Percentiles rank a stretch among this genome's conserved stretches.
These are phyloP conservation scores for Taenioides sp. DNA, from an alignment of 2,797 vertebrate genomes.

Conservation along the genomic window DNA sequence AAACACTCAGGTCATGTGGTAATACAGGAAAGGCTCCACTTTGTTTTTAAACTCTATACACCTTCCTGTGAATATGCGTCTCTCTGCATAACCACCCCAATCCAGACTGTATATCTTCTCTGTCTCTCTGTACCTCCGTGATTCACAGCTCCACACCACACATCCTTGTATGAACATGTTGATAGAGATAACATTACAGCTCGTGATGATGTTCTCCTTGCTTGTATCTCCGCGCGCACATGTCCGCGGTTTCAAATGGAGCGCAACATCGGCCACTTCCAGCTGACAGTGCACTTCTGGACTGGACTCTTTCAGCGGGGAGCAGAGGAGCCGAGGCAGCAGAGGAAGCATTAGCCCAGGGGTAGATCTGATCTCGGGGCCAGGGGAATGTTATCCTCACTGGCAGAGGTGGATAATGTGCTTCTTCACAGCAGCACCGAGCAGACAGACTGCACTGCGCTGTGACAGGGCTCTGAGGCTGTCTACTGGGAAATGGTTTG, in stretches of 20 bases:
- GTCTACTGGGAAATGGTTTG: constrained; percentile 1
- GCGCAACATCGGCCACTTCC: neutral
- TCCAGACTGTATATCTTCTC: neutral
- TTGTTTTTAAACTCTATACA: no score
- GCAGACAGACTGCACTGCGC: neutral
- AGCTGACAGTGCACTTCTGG: constrained; percentile 4
- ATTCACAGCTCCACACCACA: neutral
- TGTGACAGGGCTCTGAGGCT: neutral
- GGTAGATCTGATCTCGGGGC: constrained; percentile 10
- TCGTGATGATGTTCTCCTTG: neutral
- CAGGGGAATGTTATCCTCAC: neutral
- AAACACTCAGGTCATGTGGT: no score
- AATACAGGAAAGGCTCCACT: no score
- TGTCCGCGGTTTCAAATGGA: constrained; percentile 11
- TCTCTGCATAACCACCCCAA: neutral
- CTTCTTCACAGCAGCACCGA: constrained; percentile 2
- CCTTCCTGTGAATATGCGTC: neutral
- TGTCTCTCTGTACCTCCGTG: neutral
- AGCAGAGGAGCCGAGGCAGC: neutral
- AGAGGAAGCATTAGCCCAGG: neutral
- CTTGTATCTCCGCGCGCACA: constrained; percentile 1
- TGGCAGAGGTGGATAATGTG: constrained; percentile 1
- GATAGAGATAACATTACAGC: constrained; percentile 3
- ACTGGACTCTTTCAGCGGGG: constrained; percentile 1
- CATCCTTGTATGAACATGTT: neutral